Conservation (phyloP, 35 echinoderm and acorn worm genomes). For the Patiria miniata region DNA sequence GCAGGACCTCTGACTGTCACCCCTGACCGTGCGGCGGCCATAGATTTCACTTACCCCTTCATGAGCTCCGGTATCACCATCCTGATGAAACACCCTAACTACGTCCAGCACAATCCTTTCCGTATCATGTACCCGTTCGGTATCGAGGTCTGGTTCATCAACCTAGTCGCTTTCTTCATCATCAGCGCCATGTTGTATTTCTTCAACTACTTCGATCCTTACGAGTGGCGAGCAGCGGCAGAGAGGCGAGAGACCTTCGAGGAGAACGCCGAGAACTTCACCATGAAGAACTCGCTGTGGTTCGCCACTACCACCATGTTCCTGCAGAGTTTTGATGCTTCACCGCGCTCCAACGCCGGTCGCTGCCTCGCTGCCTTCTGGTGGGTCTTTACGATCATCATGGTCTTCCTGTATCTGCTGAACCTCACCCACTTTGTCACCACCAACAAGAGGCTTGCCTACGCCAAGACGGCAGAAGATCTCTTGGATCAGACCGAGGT, state of each 20-base stretch:
- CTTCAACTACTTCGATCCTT: constrained; percentile 89
- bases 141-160: constrained; percentile 94
- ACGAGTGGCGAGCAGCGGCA: constrained; percentile 85
- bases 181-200: constrained; percentile 66
- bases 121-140: constrained; percentile 87
- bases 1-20: constrained; percentile 91
- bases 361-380: constrained; percentile 84
- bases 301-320: constrained; percentile 83
- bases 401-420: constrained; percentile 92
- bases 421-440: constrained; percentile 91
- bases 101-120: constrained; percentile 81
- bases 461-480: constrained; percentile 64
- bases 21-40: constrained; percentile 65
- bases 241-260: constrained; percentile 77
- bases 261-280: constrained; percentile 90
- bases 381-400: constrained; percentile 93
- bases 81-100: constrained; percentile 81
- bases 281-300: constrained; percentile 92
- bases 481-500: constrained; percentile 76
- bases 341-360: constrained; percentile 84
- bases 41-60: constrained; percentile 95
- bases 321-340: constrained; percentile 89
- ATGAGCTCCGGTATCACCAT: constrained; percentile 89
- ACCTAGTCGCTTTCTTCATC: constrained; percentile 78
- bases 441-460: constrained; percentile 72